Evolutionary conservation across 2,797 vertebrate species (phyloP).

Genomic region (Pipistrellus nathusii): DNA sequence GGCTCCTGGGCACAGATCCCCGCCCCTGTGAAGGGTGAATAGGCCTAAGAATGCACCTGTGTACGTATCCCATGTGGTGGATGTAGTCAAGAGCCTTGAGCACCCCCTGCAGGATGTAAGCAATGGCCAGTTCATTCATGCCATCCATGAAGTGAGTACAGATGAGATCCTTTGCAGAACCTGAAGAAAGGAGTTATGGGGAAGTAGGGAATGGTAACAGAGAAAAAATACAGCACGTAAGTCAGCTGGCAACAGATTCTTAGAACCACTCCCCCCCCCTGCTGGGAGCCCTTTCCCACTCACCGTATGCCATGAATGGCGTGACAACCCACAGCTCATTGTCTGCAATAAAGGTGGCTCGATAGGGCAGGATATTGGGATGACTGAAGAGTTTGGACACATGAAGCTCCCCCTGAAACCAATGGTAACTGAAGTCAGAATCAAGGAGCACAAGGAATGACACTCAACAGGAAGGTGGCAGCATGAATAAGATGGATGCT

Average conservation of each 20-base stretch:
- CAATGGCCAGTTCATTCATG: conserved; percentile 96
- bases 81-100: conserved; percentile 97
- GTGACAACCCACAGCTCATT: conserved; percentile 99
- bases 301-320: conserved; percentile 98
- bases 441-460: not conserved
- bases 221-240: not conserved
- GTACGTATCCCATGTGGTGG: conserved; percentile 99
- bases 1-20: not conserved
- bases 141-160: conserved; percentile 96
- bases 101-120: conserved; percentile 95
- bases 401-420: conserved; percentile 94
- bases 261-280: not conserved
- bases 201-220: not conserved
- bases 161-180: conserved; percentile 97
- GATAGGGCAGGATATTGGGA: conserved; percentile 96
- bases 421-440: conserved; percentile 22
- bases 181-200: conserved; percentile 84
- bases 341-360: conserved; percentile 96
- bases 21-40: not conserved
- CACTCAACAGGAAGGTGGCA: fast-evolving
- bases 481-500: not conserved
- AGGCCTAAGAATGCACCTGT: conserved; percentile 89
- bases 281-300: conserved; percentile 72
- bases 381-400: conserved; percentile 98
- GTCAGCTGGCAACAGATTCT: not conserved